Conservation (phyloP, 2,888 invertebrate genomes). For the Drosophila emarginata region DNA sequence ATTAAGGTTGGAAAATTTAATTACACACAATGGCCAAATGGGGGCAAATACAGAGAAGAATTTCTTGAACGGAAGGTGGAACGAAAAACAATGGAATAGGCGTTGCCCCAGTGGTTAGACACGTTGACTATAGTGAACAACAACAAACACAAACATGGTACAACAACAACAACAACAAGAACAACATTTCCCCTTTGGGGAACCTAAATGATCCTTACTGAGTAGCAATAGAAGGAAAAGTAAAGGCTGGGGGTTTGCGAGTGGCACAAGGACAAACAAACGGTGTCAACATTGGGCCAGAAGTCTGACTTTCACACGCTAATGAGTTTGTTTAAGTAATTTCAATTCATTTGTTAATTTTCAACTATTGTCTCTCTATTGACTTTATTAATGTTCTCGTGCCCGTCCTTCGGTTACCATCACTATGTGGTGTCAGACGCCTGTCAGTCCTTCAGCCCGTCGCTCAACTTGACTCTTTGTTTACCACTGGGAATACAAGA, state of each 20-base stretch:
- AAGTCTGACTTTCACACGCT: conserved; percentile 64
- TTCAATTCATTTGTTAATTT: conserved; percentile 77
- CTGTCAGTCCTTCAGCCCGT: conserved; percentile 18
- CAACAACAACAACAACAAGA: conserved; percentile 25
- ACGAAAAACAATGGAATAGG: conserved; percentile 46
- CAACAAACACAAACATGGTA: background rate
- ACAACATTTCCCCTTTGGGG: conserved; percentile 12
- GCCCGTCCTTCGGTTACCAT: conserved; percentile 28
- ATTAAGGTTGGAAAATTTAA: conserved; percentile 75
- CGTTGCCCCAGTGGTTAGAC: conserved; percentile 48
- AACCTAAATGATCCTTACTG: conserved; percentile 27
- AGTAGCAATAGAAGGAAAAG: conserved; percentile 19
- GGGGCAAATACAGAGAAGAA: conserved; percentile 20
- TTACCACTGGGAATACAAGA: conserved; percentile 24
- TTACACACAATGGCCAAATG: conserved; percentile 54
- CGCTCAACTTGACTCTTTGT: conserved; percentile 21
- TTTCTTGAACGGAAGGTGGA: conserved; percentile 28
- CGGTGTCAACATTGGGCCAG: conserved; percentile 65
- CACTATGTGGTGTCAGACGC: conserved; percentile 28
- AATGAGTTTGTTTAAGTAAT: conserved; percentile 78
- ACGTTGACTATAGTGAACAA: conserved; percentile 23
- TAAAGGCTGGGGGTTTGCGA: conserved; percentile 2
- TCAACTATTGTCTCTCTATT: conserved; percentile 73
- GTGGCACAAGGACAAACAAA: conserved; percentile 32
- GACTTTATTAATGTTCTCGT: conserved; percentile 64